These are phyloP conservation scores for Drosophila pullipes DNA, from an alignment of 2,888 invertebrate species.

Conservation along the genomic window DNA sequence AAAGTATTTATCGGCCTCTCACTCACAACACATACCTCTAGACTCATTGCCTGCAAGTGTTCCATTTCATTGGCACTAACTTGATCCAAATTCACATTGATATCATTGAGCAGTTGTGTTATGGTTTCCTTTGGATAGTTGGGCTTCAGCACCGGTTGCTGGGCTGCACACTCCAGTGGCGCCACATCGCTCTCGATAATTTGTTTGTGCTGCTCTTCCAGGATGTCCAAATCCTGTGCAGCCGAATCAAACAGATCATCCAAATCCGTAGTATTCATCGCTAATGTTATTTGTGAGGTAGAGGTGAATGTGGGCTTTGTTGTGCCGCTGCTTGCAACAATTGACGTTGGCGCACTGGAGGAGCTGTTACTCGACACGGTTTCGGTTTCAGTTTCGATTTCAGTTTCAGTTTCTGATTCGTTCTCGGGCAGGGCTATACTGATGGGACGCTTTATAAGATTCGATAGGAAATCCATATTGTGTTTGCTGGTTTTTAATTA, in stretches of 20 bases:
- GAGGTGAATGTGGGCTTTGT: constrained; percentile 9
- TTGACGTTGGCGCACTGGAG: constrained; percentile 15
- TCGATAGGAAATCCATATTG: constrained; percentile 84
- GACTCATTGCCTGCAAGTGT: constrained; percentile 70
- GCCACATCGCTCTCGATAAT: constrained; percentile 33
- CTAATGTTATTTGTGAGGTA: constrained; percentile 17
- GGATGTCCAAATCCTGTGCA: constrained; percentile 40
- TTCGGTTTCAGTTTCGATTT: not conserved
- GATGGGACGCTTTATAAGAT: constrained; percentile 83
- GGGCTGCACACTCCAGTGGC: not conserved
- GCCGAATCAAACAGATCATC: constrained; percentile 56
- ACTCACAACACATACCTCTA: constrained; percentile 60
- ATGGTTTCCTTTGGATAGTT: constrained; percentile 57
- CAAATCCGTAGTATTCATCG: constrained; percentile 51
- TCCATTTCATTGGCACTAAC: constrained; percentile 75
- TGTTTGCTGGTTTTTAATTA: constrained; percentile 23
- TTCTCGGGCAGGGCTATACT: constrained; percentile 61
- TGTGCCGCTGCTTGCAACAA: not conserved
- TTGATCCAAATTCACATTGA: constrained; percentile 80
- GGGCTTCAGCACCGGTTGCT: not conserved
- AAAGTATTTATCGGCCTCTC: not conserved
- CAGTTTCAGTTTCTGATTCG: not conserved
- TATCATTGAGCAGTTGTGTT: constrained; percentile 77
- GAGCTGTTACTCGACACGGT: not conserved
- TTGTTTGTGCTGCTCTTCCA: constrained; percentile 48